phyloP scores from a whole-genome alignment of 2,888 invertebrate genomes.

The Plebejus melissa region DNA sequence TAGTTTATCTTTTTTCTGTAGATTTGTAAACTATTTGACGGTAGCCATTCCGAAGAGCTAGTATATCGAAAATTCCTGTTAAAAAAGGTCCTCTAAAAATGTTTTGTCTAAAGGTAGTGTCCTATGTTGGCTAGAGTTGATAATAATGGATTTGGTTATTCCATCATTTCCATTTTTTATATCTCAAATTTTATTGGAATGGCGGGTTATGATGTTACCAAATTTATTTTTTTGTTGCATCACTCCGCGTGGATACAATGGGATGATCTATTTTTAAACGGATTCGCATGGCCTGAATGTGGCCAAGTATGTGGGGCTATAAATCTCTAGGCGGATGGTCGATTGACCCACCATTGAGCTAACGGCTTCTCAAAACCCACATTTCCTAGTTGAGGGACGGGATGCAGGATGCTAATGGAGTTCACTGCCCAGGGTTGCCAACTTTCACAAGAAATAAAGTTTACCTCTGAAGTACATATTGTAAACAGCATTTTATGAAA shows the following conservation, averaged over 20 bases:
- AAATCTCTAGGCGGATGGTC: slow-evolving; percentile 46
- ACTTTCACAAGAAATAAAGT: too few species aligned
- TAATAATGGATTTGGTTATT: too few species aligned
- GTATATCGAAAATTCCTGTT: too few species aligned
- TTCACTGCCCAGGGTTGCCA: slow-evolving; percentile 45
- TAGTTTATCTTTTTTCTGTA: not conserved
- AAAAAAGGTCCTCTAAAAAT: too few species aligned
- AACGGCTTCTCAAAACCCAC: slow-evolving; percentile 71
- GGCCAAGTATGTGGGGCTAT: slow-evolving; percentile 4
- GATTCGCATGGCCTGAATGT: slow-evolving; percentile 14
- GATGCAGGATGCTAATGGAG: slow-evolving; percentile 51
- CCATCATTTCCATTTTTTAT: not conserved
- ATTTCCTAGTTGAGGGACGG: slow-evolving; percentile 73
- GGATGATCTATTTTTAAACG: slow-evolving; percentile 19
- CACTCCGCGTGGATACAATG: not conserved
- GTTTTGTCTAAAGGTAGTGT: too few species aligned
- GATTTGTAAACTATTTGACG: too few species aligned
- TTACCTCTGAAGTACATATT: too few species aligned
- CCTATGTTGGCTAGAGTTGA: too few species aligned
- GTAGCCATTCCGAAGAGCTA: too few species aligned
- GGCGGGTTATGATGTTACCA: not conserved
- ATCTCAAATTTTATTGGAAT: not conserved
- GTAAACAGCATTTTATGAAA: too few species aligned
- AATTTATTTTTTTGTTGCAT: not conserved
- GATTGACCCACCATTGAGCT: slow-evolving; percentile 66